Evolutionary conservation across 2,888 invertebrate species (phyloP).

Genomic region (Diadromus collaris): DNA sequence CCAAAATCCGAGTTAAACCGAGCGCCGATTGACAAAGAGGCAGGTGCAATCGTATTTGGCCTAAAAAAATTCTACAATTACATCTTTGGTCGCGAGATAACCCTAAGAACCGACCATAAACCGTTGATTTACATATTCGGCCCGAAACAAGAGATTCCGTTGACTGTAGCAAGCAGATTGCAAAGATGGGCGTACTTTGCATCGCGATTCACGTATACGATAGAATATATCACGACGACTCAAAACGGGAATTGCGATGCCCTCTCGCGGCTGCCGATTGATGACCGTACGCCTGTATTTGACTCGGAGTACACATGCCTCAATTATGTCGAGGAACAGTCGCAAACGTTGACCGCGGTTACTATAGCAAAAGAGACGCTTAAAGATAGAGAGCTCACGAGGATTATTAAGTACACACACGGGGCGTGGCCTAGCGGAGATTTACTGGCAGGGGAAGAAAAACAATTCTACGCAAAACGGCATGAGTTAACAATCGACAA

Average conservation of each 20-base stretch:
- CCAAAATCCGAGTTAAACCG: slow-evolving; percentile 47
- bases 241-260: slow-evolving; percentile 51
- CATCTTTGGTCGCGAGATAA: slow-evolving; percentile 48
- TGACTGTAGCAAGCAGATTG: slow-evolving; percentile 47
- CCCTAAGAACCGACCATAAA: slow-evolving; percentile 55
- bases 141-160: slow-evolving; percentile 47
- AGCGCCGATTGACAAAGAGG: slow-evolving; percentile 52
- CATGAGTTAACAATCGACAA: slow-evolving; percentile 50
- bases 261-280: slow-evolving; percentile 48
- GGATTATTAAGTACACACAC: slow-evolving; percentile 19
- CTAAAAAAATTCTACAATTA: slow-evolving; percentile 58
- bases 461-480: slow-evolving; percentile 21
- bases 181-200: slow-evolving; percentile 56
- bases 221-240: slow-evolving; percentile 48
- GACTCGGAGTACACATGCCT: slow-evolving; percentile 14
- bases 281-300: slow-evolving; percentile 36
- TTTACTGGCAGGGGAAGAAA: slow-evolving; percentile 27
- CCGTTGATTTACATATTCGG: slow-evolving; percentile 40
- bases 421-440: slow-evolving; percentile 20
- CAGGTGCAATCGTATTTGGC: slow-evolving; percentile 54
- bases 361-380: slow-evolving; percentile 39
- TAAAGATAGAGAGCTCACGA: slow-evolving; percentile 28
- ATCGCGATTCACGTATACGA: slow-evolving; percentile 53
- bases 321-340: slow-evolving; percentile 29
- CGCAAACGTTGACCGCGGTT: slow-evolving; percentile 9